Conservation (phyloP, 1,140 invertebrate genomes). For the Drosophila pectinifera region DNA sequence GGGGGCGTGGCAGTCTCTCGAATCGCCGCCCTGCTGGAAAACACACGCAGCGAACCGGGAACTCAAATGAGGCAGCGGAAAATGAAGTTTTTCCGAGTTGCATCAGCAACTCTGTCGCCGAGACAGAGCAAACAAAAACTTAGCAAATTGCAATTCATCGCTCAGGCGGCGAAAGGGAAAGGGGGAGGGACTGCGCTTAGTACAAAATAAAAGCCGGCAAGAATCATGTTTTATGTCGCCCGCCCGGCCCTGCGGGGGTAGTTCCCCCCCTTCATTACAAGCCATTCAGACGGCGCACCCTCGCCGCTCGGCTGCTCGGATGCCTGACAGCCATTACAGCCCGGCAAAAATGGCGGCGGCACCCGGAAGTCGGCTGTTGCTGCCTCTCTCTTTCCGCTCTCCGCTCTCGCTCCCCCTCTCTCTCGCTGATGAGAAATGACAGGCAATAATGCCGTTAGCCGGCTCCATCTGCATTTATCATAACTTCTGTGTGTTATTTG, state of each 20-base stretch:
- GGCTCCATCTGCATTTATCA: constrained; percentile 82
- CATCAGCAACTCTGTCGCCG: constrained; percentile 26
- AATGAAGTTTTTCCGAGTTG: constrained; percentile 77
- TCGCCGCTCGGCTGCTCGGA: constrained; percentile 5
- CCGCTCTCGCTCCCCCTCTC: background rate
- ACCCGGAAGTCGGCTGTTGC: constrained; percentile 76
- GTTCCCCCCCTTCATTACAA: constrained; percentile 62
- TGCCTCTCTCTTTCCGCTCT: constrained; percentile 12
- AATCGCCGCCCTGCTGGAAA: constrained; percentile 48
- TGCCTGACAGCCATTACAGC: constrained; percentile 61
- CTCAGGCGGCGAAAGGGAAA: constrained; percentile 31
- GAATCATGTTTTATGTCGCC: constrained; percentile 68
- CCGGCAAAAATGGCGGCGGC: constrained; percentile 55
- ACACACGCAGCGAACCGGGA: constrained; percentile 33
- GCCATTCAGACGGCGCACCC: constrained; percentile 67
- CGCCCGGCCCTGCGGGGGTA: background rate
- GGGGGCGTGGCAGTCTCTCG: constrained; percentile 37
- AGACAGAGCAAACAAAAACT: constrained; percentile 71
- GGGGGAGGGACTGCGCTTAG: constrained; percentile 32
- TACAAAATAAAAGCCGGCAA: constrained; percentile 78
- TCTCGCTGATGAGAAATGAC: constrained; percentile 76
- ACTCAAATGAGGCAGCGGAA: constrained; percentile 72
- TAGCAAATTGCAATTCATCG: constrained; percentile 80
- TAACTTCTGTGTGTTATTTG: constrained; percentile 79
- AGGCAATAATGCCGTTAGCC: constrained; percentile 78